A percentile compares a stretch with the other conserved stretches of the same genome.
These are phyloP conservation scores for Leiothrix lutea DNA, from an alignment of 2,113 vertebrate species.

Conservation along the genomic window DNA sequence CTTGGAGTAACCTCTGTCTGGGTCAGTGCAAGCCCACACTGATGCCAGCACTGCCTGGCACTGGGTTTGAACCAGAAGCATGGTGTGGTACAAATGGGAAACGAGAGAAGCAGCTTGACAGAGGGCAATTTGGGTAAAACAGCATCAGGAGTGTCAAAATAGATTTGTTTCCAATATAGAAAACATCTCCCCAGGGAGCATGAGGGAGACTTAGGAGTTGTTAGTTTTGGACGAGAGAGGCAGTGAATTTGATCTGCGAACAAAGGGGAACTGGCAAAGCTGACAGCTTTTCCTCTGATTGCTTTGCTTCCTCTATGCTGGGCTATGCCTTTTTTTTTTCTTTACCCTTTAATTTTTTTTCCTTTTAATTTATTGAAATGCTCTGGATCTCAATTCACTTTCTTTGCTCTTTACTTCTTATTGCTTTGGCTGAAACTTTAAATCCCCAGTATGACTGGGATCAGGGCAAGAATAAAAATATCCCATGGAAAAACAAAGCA, in stretches of 20 bases:
- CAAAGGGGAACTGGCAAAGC: conserved; percentile 33
- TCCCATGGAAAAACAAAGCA: conserved; percentile 2
- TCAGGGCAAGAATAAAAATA: conserved; percentile 39
- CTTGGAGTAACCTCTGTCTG: accelerated
- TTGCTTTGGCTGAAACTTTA: conserved; percentile 54
- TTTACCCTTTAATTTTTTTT: background rate
- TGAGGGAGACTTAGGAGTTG: background rate
- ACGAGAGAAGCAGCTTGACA: accelerated
- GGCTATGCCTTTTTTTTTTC: background rate
- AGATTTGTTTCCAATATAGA: conserved; percentile 20
- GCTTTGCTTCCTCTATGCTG: background rate
- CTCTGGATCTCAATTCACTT: conserved; percentile 33
- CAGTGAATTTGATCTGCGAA: conserved; percentile 30
- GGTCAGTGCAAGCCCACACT: accelerated
- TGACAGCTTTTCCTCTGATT: conserved; percentile 33
- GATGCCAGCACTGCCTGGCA: background rate
- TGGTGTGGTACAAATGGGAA: background rate
- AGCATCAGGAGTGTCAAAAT: background rate
- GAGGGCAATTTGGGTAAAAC: conserved; percentile 1
- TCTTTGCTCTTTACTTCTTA: conserved; percentile 33
- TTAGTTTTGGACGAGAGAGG: conserved; percentile 8
- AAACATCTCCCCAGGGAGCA: conserved; percentile 10
- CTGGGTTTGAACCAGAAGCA: accelerated
- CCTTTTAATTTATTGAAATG: conserved; percentile 56
- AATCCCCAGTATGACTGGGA: conserved; percentile 33